phyloP scores from a whole-genome alignment of 1,140 invertebrate genomes.

The Mya arenaria region DNA sequence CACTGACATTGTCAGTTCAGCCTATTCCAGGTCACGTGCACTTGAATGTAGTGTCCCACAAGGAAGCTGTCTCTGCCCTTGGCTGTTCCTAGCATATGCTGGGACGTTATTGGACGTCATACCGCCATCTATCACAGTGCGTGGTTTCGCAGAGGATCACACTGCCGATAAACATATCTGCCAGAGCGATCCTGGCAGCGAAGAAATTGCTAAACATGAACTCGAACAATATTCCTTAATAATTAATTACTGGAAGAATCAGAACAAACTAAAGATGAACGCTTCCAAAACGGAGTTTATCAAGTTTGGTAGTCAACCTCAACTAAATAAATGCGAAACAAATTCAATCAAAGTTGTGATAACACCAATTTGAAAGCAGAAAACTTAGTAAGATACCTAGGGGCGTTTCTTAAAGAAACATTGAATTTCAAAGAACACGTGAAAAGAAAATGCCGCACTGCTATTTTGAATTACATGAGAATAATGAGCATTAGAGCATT shows the following conservation, averaged over 20 bases:
- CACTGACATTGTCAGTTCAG: too few species aligned
- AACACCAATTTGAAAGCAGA: background rate
- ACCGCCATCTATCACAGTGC: slow-evolving; percentile 32
- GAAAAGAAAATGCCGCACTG: slow-evolving; percentile 4
- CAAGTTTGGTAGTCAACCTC: background rate
- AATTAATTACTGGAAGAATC: slow-evolving; percentile 33
- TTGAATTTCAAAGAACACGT: slow-evolving; percentile 33
- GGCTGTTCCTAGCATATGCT: slow-evolving; percentile 46
- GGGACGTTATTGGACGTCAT: slow-evolving; percentile 53
- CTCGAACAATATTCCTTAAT: too few species aligned
- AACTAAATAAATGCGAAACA: background rate
- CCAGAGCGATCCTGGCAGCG: too few species aligned
- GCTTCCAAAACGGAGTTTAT: slow-evolving; percentile 32
- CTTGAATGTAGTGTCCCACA: slow-evolving; percentile 44
- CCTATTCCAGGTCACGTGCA: too few species aligned
- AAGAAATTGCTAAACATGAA: too few species aligned
- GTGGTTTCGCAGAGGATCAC: slow-evolving; percentile 37
- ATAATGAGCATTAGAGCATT: slow-evolving; percentile 17
- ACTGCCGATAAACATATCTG: slow-evolving; percentile 14
- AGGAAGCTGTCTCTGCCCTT: slow-evolving; percentile 40
- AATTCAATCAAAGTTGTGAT: background rate
- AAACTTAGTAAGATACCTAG: slow-evolving; percentile 18
- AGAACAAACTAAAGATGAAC: slow-evolving; percentile 28
- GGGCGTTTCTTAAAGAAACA: slow-evolving; percentile 12
- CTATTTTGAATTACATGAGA: slow-evolving; percentile 4